Conservation (phyloP, 2,888 invertebrate species). For the Parascotia fuliginaria region DNA sequence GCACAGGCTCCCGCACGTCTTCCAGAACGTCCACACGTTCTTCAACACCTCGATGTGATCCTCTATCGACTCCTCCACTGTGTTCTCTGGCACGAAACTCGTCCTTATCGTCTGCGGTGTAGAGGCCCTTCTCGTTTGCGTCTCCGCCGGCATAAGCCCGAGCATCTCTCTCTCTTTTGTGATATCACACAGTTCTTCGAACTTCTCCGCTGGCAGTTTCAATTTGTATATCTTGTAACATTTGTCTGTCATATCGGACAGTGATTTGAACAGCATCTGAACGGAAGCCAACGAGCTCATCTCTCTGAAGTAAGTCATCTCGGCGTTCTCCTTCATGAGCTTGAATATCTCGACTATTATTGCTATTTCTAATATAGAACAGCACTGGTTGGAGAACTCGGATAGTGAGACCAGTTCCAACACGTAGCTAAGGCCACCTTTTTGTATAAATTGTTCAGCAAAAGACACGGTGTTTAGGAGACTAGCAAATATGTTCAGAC, state of each 20-base stretch:
- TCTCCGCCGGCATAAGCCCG: slow-evolving; percentile 36
- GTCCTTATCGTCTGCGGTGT: slow-evolving; percentile 49
- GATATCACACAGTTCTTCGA: slow-evolving; percentile 63
- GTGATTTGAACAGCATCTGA: slow-evolving; percentile 74
- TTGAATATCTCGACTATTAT: slow-evolving; percentile 87
- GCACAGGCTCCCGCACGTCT: slow-evolving; percentile 79
- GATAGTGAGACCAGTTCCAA: slow-evolving; percentile 81
- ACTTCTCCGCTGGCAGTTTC: slow-evolving; percentile 63
- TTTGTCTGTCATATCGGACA: slow-evolving; percentile 68
- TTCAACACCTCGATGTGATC: slow-evolving; percentile 70
- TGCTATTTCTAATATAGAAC: slow-evolving; percentile 86
- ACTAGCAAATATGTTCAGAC: slow-evolving; percentile 86
- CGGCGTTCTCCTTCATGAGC: slow-evolving; percentile 65
- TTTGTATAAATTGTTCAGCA: slow-evolving; percentile 86
- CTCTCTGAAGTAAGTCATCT: slow-evolving; percentile 63
- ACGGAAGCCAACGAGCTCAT: slow-evolving; percentile 72
- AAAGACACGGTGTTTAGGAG: slow-evolving; percentile 83
- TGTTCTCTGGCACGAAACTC: slow-evolving; percentile 40
- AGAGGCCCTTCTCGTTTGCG: slow-evolving; percentile 41
- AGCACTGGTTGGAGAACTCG: slow-evolving; percentile 86
- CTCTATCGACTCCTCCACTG: slow-evolving; percentile 44
- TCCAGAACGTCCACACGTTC: slow-evolving; percentile 80
- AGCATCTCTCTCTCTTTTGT: slow-evolving; percentile 58
- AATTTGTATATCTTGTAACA: slow-evolving; percentile 68
- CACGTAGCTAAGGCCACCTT: slow-evolving; percentile 85